Percentiles rank a stretch among this genome's conserved stretches.
These are phyloP conservation scores for Steatornis caripensis DNA, from an alignment of 2,113 vertebrate species.

Conservation along the genomic window DNA sequence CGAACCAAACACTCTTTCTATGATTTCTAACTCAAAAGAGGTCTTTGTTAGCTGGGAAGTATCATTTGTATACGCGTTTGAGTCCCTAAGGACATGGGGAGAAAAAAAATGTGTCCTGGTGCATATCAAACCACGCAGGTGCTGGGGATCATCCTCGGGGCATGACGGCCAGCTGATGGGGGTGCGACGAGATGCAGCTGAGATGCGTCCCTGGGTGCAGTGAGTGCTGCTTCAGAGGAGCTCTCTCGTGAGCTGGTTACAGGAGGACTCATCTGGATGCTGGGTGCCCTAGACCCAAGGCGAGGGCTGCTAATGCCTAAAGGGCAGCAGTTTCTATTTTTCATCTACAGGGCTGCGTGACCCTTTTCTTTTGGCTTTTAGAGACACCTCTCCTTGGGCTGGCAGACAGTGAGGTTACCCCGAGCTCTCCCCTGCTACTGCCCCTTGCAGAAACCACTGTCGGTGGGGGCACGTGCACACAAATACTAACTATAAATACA, in stretches of 20 bases:
- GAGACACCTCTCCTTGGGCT: background rate
- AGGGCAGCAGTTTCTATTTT: background rate
- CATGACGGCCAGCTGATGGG: background rate
- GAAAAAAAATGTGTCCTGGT: background rate
- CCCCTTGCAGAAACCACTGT: background rate
- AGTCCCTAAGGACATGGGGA: background rate
- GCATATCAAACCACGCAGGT: background rate
- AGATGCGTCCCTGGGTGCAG: background rate
- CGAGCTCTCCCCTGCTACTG: accelerated
- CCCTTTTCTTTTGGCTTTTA: background rate
- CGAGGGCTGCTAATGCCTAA: background rate
- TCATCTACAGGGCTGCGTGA: background rate
- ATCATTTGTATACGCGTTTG: background rate
- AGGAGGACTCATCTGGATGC: background rate
- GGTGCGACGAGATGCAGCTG: background rate
- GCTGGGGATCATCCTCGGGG: background rate
- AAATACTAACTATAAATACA: background rate
- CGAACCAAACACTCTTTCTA: background rate
- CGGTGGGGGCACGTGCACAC: accelerated
- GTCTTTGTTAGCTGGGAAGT: background rate
- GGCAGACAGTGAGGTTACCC: background rate
- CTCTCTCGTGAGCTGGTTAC: background rate
- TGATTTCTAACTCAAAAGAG: background rate
- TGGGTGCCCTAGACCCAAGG: background rate
- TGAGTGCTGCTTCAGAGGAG: background rate